Evolutionary conservation across 2,797 vertebrate genomes (phyloP).

Genomic region (Miichthys miiuy): DNA sequence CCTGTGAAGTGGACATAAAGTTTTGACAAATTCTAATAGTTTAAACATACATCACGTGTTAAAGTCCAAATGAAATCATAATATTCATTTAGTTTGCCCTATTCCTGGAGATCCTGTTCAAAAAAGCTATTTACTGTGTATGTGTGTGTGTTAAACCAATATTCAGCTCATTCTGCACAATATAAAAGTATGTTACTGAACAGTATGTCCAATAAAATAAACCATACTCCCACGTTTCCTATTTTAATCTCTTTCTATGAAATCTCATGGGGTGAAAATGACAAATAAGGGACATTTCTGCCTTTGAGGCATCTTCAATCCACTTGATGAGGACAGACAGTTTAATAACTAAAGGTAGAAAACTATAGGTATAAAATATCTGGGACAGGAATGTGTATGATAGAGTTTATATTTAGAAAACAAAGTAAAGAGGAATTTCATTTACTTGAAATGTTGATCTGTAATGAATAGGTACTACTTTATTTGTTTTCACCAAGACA

Average conservation of each 20-base stretch:
- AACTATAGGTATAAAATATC: constrained; percentile 25
- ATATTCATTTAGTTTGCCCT: background rate
- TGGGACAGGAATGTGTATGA: constrained; percentile 19
- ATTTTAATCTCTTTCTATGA: constrained; percentile 40
- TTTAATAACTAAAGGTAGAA: constrained; percentile 28
- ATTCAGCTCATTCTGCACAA: constrained; percentile 17
- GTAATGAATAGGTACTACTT: background rate
- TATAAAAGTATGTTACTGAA: constrained; percentile 49
- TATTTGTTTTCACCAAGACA: constrained; percentile 11
- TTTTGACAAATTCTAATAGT: background rate
- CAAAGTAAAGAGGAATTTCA: constrained; percentile 6
- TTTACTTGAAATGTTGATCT: constrained; percentile 11
- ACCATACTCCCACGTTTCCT: constrained; percentile 35
- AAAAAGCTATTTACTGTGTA: background rate
- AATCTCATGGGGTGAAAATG: constrained; percentile 29
- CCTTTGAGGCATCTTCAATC: constrained; percentile 56
- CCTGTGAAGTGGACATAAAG: constrained; percentile 1
- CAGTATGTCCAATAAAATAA: constrained; percentile 30
- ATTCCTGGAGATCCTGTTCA: background rate
- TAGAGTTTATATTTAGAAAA: constrained; percentile 46
- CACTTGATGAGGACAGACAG: constrained; percentile 46
- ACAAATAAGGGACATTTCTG: constrained; percentile 52
- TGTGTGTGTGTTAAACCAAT: constrained; percentile 9
- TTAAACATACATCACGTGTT: too few species aligned
- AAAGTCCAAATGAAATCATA: background rate